These are phyloP conservation scores for Pocillopora damicornis DNA, from an alignment of 64 coral and sea anemone species.

Conservation along the genomic window DNA sequence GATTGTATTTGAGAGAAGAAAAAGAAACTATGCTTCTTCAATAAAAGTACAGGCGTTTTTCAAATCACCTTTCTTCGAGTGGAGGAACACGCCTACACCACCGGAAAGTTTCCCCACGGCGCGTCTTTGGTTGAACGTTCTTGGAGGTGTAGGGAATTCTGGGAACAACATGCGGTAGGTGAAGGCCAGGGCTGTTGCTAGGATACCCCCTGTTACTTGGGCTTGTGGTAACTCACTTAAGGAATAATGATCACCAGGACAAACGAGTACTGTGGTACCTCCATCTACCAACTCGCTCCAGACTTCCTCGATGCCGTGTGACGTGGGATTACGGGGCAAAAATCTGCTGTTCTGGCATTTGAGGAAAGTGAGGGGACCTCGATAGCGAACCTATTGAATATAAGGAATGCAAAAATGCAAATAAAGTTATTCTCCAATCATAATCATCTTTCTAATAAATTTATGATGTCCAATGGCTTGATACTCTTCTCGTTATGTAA, in stretches of 20 bases:
- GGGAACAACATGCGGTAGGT: constrained; percentile 35
- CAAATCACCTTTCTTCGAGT: constrained; percentile 28
- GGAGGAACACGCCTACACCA: constrained; percentile 1
- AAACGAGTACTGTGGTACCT: constrained; percentile 14
- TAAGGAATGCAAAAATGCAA: too few relatives aligned
- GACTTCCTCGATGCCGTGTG: background rate
- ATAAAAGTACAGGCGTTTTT: background rate
- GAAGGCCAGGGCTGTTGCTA: constrained; percentile 14
- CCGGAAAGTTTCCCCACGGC: background rate
- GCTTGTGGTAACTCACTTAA: constrained; percentile 34
- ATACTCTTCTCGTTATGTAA: too few relatives aligned
- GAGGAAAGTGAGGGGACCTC: constrained; percentile 1
- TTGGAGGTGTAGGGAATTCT: constrained; percentile 2
- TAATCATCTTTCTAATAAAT: too few relatives aligned
- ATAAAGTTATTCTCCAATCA: too few relatives aligned
- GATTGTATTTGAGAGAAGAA: background rate
- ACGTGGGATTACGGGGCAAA: background rate
- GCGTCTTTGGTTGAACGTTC: constrained; percentile 8
- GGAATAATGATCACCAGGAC: constrained; percentile 45
- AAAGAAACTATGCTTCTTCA: background rate
- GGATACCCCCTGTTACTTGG: background rate
- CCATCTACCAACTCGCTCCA: constrained; percentile 36
- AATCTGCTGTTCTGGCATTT: constrained; percentile 13
- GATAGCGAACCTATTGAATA: background rate
- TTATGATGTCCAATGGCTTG: too few relatives aligned